These are phyloP conservation scores for Shinisaurus crocodilurus DNA, from an alignment of 2,113 vertebrate genomes.

Conservation along the genomic window DNA sequence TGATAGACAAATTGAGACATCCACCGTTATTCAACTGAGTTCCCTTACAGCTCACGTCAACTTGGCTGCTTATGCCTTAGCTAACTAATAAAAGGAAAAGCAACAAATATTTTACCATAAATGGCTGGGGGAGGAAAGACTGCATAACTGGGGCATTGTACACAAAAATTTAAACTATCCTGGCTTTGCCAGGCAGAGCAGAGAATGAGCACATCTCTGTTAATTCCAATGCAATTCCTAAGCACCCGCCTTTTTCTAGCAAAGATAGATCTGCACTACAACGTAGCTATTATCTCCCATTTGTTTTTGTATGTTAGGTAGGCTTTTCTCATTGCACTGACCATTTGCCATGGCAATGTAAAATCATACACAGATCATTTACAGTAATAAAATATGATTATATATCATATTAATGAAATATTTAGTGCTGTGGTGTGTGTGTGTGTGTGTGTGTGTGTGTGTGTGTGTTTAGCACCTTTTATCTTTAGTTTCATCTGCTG, in stretches of 20 bases:
- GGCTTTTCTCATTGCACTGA: not conserved
- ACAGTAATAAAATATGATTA: too few relatives aligned
- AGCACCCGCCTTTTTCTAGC: slow-evolving; percentile 36
- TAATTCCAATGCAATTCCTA: slow-evolving; percentile 60
- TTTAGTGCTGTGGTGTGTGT: too few relatives aligned
- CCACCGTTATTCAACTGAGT: not conserved
- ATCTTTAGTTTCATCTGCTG: too few relatives aligned
- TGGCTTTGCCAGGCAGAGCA: slow-evolving; percentile 50
- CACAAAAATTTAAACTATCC: slow-evolving; percentile 41
- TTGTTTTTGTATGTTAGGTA: not conserved
- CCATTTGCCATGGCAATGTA: not conserved
- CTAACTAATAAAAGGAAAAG: slow-evolving; percentile 41
- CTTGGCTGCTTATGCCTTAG: slow-evolving; percentile 17
- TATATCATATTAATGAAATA: too few relatives aligned
- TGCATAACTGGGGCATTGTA: slow-evolving; percentile 15
- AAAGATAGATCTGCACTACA: slow-evolving; percentile 21
- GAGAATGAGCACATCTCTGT: slow-evolving; percentile 49
- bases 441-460: too few relatives aligned
- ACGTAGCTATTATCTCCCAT: not conserved
- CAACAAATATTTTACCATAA: slow-evolving; percentile 53
- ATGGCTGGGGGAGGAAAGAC: slow-evolving; percentile 6
- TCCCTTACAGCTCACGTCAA: not conserved
- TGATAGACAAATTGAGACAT: not conserved
- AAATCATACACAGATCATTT: not conserved
- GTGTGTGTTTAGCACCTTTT: too few relatives aligned